Base-by-base conservation (phyloP, 2,113 vertebrate species). In the Protomyctophum bolini region DNA sequence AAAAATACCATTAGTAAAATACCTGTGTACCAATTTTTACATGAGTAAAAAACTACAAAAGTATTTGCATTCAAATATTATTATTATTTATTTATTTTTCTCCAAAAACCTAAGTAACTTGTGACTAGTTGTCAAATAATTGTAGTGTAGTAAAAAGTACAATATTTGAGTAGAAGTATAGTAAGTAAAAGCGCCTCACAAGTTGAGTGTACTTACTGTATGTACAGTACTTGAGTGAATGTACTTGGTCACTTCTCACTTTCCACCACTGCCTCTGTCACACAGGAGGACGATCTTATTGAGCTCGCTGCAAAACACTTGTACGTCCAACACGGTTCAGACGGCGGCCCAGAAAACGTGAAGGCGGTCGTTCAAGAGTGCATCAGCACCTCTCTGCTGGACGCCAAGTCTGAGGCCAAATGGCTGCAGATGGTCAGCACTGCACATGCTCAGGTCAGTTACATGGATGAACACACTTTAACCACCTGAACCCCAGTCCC, bases 231-330 rank as follows among this genome's bases (percentile, higher is more conserved):
- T 41, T 41, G 3, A 41, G 33, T 41, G 33, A 41, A 41, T 4
- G 33, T 33, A 33, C 33, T 33, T 75, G 2, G 1, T 0, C 21
- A 21, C 21, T 21, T 21, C 21, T 0, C 29, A 8, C 48, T 58
- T 50, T 14, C 2, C 10, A 10, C 12, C 21, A 51, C 1, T 66
- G 57, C 75, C 11, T 70, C 6, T 79, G 87, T 67, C 67, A 62
- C 0, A 45, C 67, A 99, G 98, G 97, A 98, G 61, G 94, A 96
- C 0, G 94, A 95, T 8, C 77, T 95, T 15, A 89, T 97, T 29
- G 81, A 94, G 33, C 86, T 98, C 2, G 87, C 94, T 46, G 95
- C 95, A 0, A 95, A 92, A 77, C 95, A 96, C 82, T 93, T 96
- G 70, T 97, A 95, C n/a, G 87, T 97, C 76, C 87, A 94, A 55